phyloP scores from a whole-genome alignment of 2,113 vertebrate genomes.

The Petaurus breviceps region DNA sequence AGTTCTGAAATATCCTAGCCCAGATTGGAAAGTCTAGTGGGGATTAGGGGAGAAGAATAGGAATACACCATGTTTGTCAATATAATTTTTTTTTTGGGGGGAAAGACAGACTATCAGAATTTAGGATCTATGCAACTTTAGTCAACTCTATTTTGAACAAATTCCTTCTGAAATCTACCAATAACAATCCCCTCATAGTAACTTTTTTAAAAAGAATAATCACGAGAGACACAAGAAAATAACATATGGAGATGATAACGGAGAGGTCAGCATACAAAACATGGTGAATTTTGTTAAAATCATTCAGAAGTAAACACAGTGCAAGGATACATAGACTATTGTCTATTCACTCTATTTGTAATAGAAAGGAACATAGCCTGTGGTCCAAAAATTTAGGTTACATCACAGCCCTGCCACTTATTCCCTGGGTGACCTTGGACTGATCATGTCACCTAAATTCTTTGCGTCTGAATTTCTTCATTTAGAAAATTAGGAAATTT shows the following conservation, averaged over 20 bases:
- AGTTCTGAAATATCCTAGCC: slow-evolving; percentile 18
- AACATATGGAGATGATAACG: neutral
- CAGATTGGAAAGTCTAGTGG: slow-evolving; percentile 44
- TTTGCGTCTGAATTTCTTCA: neutral
- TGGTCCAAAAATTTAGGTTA: neutral
- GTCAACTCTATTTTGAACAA: slow-evolving; percentile 46
- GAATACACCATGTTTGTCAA: slow-evolving; percentile 55
- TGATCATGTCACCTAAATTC: neutral
- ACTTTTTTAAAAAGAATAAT: slow-evolving; percentile 32
- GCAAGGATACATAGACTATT: neutral
- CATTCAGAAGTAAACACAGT: neutral
- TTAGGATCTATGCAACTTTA: slow-evolving; percentile 45
- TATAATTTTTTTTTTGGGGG: slow-evolving; percentile 51
- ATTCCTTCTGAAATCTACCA: slow-evolving; percentile 50
- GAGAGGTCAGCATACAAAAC: neutral
- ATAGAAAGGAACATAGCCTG: neutral
- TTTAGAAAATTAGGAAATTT: neutral
- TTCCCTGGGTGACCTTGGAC: neutral
- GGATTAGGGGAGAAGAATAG: neutral
- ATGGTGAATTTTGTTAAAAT: neutral
- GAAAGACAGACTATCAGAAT: slow-evolving; percentile 64
- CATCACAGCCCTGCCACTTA: neutral
- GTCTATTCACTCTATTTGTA: neutral
- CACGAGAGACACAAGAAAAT: slow-evolving; percentile 55
- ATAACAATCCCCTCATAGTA: slow-evolving; percentile 25